Evolutionary conservation across 2,113 vertebrate genomes (phyloP).

Genomic region (Excalfactoria chinensis): DNA sequence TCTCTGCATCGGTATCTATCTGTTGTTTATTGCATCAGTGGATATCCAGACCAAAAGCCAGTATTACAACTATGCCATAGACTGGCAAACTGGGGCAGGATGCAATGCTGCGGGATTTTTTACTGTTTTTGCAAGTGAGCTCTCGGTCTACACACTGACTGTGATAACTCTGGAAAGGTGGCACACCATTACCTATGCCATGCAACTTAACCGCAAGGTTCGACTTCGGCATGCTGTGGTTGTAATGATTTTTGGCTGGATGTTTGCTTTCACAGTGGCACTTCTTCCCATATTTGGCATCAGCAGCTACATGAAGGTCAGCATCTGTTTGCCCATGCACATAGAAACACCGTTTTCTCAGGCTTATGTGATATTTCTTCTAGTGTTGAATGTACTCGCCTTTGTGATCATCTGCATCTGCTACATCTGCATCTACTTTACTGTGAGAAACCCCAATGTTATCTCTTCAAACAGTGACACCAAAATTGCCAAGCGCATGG

Average conservation of each 20-base stretch:
- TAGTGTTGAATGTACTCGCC: slow-evolving; percentile 91
- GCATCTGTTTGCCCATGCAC: slow-evolving; percentile 98
- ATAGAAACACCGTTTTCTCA: slow-evolving; percentile 86
- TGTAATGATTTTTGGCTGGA: slow-evolving; percentile 89
- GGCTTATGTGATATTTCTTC: slow-evolving; percentile 86
- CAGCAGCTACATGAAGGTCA: slow-evolving; percentile 96
- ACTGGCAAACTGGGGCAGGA: slow-evolving; percentile 93
- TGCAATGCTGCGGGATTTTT: slow-evolving; percentile 92
- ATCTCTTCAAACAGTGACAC: slow-evolving; percentile 88
- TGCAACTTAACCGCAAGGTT: slow-evolving; percentile 89
- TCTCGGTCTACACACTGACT: slow-evolving; percentile 93
- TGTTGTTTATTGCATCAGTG: slow-evolving; percentile 89
- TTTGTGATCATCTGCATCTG: slow-evolving; percentile 91
- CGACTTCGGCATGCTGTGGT: slow-evolving; percentile 86
- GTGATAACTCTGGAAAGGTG: slow-evolving; percentile 94
- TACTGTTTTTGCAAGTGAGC: slow-evolving; percentile 94
- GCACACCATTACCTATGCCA: slow-evolving; percentile 96
- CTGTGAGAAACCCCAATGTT: slow-evolving; percentile 87
- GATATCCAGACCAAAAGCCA: slow-evolving; percentile 88
- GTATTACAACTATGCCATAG: slow-evolving; percentile 94
- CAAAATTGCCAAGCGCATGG: slow-evolving; percentile 94
- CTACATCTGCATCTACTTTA: slow-evolving; percentile 93
- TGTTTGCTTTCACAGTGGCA: slow-evolving; percentile 86
- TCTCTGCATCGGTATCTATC: slow-evolving; percentile 94
- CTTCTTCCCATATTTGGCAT: slow-evolving; percentile 89